phyloP scores from a whole-genome alignment of 2,888 invertebrate species.

The Agrochola circellaris region DNA sequence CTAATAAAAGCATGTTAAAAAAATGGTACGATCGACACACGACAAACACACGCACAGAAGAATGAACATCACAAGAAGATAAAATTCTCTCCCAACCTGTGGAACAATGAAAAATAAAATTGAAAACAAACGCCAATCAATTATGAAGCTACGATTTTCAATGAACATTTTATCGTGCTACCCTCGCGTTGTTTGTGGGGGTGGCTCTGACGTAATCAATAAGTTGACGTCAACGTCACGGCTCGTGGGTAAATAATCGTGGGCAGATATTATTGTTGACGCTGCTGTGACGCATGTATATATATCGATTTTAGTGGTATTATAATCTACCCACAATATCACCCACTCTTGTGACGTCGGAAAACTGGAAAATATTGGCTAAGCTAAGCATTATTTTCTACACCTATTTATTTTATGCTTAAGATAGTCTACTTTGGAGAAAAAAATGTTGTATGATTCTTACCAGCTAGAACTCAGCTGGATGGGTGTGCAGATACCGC shows the following conservation, averaged over 20 bases:
- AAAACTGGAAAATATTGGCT: neutral
- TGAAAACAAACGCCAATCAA: conserved; percentile 47
- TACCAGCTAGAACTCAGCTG: neutral
- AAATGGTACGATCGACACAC: neutral
- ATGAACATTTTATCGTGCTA: conserved; percentile 60
- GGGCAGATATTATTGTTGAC: neutral
- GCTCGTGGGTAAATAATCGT: conserved; percentile 1
- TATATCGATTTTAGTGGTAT: neutral
- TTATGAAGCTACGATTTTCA: conserved; percentile 47
- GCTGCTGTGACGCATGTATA: neutral
- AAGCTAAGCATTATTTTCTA: neutral
- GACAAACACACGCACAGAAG: neutral
- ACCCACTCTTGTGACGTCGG: conserved; percentile 1
- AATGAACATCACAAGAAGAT: neutral
- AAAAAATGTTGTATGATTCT: too few relatives aligned
- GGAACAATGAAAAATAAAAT: conserved; percentile 14
- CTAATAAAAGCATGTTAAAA: too few relatives aligned
- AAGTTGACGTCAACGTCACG: conserved; percentile 30
- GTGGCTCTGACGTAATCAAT: conserved; percentile 49
- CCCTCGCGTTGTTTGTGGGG: conserved; percentile 45
- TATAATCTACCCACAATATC: neutral
- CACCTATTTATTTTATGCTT: neutral
- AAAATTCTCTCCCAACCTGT: neutral
- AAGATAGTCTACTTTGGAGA: neutral
- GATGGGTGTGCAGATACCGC: too few relatives aligned